phyloP scores from a whole-genome alignment of 2,888 invertebrate genomes.

The Caprella mutica region DNA sequence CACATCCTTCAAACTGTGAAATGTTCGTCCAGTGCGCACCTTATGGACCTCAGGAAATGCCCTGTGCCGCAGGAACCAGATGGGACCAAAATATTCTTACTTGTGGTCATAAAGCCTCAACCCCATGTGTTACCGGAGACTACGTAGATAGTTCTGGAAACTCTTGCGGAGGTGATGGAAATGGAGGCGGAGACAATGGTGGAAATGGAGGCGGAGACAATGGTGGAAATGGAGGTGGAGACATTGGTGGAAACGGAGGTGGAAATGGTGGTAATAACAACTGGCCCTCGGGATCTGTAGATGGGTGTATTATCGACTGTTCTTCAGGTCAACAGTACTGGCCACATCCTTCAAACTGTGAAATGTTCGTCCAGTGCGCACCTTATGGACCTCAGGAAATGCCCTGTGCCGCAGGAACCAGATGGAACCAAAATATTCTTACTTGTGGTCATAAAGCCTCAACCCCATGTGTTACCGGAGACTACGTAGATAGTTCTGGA shows the following conservation, averaged over 20 bases:
- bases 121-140: conserved; percentile 6
- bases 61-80: conserved; percentile 9
- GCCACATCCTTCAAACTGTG: conserved; percentile 29
- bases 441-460: conserved; percentile 10
- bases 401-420: conserved; percentile 11
- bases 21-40: conserved; percentile 34
- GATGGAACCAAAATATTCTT: conserved; percentile 3
- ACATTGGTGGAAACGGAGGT: background rate
- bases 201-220: background rate
- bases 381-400: conserved; percentile 16
- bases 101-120: conserved; percentile 8
- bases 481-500: conserved; percentile 11
- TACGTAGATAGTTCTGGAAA: background rate
- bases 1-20: conserved; percentile 28
- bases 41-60: conserved; percentile 18
- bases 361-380: background rate
- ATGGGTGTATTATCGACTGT: conserved; percentile 16
- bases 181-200: conserved; percentile 4
- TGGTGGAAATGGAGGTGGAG: background rate
- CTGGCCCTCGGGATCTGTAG: background rate
- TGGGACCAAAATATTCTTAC: conserved; percentile 15
- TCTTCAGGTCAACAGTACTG: conserved; percentile 13
- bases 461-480: conserved; percentile 16
- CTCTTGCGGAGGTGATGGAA: conserved; percentile 3
- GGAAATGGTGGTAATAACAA: no score